phyloP scores from a whole-genome alignment of 1,140 invertebrate species.

The Mycetomoellerius zeteki region DNA sequence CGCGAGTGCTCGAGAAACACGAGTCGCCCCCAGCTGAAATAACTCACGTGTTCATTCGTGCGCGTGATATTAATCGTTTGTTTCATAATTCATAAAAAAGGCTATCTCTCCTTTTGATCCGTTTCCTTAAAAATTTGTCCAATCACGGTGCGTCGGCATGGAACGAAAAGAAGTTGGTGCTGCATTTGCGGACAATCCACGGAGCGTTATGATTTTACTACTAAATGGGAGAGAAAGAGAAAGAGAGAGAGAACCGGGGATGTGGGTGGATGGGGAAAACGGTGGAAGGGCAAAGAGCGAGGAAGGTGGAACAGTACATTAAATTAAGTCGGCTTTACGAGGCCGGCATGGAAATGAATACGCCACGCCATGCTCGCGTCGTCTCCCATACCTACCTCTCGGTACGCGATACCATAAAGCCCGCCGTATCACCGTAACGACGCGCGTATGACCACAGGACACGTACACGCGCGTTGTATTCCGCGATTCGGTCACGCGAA shows the following conservation, averaged over 20 bases:
- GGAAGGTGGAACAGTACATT: constrained; percentile 74
- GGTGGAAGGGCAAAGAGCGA: constrained; percentile 21
- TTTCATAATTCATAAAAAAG: background rate
- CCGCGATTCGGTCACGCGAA: constrained; percentile 58
- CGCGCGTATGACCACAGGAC: constrained; percentile 73
- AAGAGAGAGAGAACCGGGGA: background rate
- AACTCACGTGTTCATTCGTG: constrained; percentile 22
- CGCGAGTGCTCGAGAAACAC: constrained; percentile 36
- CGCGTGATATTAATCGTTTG: constrained; percentile 29
- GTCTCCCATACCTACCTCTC: constrained; percentile 74
- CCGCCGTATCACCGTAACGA: constrained; percentile 81
- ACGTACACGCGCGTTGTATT: constrained; percentile 50
- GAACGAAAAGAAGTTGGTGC: background rate
- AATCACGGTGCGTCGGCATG: background rate
- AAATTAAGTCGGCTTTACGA: constrained; percentile 85
- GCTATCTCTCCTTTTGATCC: background rate
- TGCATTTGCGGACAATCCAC: constrained; percentile 67
- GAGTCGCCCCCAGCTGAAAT: constrained; percentile 20
- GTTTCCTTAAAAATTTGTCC: background rate
- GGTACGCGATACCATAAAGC: constrained; percentile 83
- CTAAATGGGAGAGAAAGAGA: constrained; percentile 46
- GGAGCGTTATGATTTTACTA: constrained; percentile 80
- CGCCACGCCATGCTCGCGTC: constrained; percentile 64
- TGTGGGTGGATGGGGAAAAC: background rate
- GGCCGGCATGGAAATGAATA: constrained; percentile 82